These are phyloP conservation scores for Bombus consobrinus DNA, from an alignment of 1,140 invertebrate species.

Conservation along the genomic window DNA sequence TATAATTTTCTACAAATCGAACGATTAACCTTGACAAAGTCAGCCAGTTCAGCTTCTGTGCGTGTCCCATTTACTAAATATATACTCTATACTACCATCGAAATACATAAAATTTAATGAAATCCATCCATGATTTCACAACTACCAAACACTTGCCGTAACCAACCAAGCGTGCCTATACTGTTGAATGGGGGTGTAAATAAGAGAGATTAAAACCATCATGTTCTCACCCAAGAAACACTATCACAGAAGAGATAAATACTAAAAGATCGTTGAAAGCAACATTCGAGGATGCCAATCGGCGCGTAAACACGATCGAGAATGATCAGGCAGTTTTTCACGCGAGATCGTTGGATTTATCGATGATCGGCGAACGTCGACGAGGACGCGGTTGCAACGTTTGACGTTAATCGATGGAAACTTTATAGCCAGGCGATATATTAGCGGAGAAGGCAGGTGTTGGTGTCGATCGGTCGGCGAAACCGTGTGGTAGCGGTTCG, in stretches of 20 bases:
- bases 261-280: not conserved
- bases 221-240: not conserved
- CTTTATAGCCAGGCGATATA: slow-evolving; percentile 44
- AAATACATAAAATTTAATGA: too few relatives aligned
- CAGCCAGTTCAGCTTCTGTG: too few relatives aligned
- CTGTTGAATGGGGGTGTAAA: too few relatives aligned
- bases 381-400: slow-evolving; percentile 33
- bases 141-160: too few relatives aligned
- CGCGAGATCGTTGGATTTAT: slow-evolving; percentile 10
- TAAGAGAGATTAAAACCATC: too few relatives aligned
- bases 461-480: slow-evolving; percentile 46
- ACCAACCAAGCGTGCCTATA: too few relatives aligned
- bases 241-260: not conserved
- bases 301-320: not conserved
- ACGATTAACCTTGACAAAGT: too few relatives aligned
- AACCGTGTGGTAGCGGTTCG: slow-evolving; percentile 33
- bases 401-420: slow-evolving; percentile 56
- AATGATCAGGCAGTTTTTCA: slow-evolving; percentile 7
- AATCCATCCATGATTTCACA: too few relatives aligned
- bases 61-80: too few relatives aligned
- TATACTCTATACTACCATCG: too few relatives aligned
- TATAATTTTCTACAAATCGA: too few relatives aligned
- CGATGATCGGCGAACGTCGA: slow-evolving; percentile 30
- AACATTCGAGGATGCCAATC: not conserved
- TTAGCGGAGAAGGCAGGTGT: slow-evolving; percentile 51